Base-by-base conservation (phyloP, 2,797 vertebrate species). In the Amniataba percoides region DNA sequence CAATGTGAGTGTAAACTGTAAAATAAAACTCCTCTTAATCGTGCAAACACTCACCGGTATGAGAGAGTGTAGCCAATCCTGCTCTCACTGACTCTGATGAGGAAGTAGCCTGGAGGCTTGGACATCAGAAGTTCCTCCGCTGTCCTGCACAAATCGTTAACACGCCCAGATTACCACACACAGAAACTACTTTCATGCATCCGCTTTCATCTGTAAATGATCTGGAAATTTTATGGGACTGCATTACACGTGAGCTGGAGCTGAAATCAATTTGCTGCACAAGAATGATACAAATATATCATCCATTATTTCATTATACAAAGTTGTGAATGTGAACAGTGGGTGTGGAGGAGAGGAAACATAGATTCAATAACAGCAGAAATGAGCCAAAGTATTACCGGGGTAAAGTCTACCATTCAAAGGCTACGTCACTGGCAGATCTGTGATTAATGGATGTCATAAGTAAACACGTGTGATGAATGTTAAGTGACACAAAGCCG, bases 11-110 rank as follows among this genome's bases (percentile, higher is more conserved):
- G 15, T 21, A 11, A 66, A 49, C 16, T 12, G 31, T 18, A 6
- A 58, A 65, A 71, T 53, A 45, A 40, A 60, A 3, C 39, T 39
- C 4, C 14, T 36, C 14, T 66, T 10, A 25, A 52, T 57, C n/a
- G 4, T 27, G 19, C 27, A 69, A 72, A 68, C 52, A 87, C 90
- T 93, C 88, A 97, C 97, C 92, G 95, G 84, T 95, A 95, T 0
- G 97, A 96, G 7, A 97, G 93, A 0, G 96, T 95, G 91, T 96
- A 97, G 68, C 97, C 96, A 66, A 95, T 91, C 61, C 96, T 93
- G 87, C 94, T 97, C 89, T 97, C 95, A 12, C 96, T 95, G 74
- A 96, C 94, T 73, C 96, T 91, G 71, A 98, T 91, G 43, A 98
- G 96, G 90, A 97, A 97, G 91, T 93, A 92, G 1, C 96, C 97